Base-by-base conservation (phyloP, 2,797 vertebrate genomes). In the Sebastes umbrosus region DNA sequence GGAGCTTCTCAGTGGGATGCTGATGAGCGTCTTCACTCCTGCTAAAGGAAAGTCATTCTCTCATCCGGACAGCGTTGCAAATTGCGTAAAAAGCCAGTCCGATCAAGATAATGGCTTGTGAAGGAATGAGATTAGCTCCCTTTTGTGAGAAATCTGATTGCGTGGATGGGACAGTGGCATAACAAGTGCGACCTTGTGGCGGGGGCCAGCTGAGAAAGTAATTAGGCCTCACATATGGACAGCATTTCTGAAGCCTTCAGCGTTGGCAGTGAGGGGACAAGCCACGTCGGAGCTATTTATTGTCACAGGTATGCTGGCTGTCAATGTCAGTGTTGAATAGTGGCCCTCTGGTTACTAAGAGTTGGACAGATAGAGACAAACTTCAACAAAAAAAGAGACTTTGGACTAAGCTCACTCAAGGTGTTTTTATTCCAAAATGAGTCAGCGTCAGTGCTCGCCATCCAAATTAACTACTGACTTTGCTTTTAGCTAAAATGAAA, bases 91-190 rank as follows among this genome's bases (percentile, higher is more conserved):
- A 90, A 91, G 87, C 73, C 77, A 13, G 75, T 88, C 75, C 50
- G 92, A 95, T 96, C 92, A 94, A 94, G 94, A 95, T 95, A 95
- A 96, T 95, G 90, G 90, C 88, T 93, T 95, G 90, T 95, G 95
- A 96, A 94, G 88, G 93, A 92, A 94, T 87, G 90, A 95, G 94
- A 96, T 96, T 93, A 94, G 92, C 89, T 95, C 76, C 84, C 91
- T 93, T 67, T 94, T 93, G 92, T 93, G 89, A 88, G 86, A 79
- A 91, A 94, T 94, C 83, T 91, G 92, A 94, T 94, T 88, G 93
- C 89, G 89, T 62, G 92, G 92, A 92, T 89, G 88, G 87, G 89
- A 90, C 85, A 79, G 90, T 91, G 90, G 91, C 91, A 90, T 94
- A 93, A 93, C 90, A 92, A 94, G 90, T 74, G 67, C 64, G 89